A percentile compares a stretch with the other conserved stretches of the same genome.
Evolutionary conservation across 2,888 invertebrate species (phyloP).

Genomic region (Drosophila paramelanica): DNA sequence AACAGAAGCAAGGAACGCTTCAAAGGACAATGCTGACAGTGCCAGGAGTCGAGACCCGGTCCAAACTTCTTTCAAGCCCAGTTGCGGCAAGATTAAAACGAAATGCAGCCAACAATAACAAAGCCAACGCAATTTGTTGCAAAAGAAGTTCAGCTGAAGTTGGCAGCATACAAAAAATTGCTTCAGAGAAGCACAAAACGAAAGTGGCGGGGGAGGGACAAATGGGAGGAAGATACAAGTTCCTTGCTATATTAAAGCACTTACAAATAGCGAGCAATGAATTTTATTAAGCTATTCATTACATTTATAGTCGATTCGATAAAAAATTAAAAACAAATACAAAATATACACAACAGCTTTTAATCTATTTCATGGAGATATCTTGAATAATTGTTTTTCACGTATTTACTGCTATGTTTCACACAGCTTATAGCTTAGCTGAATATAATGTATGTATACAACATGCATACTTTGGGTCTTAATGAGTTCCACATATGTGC

Average conservation of each 20-base stretch:
- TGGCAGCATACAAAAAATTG: constrained; percentile 47
- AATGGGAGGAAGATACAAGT: background rate
- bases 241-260: constrained; percentile 19
- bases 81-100: constrained; percentile 61
- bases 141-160: constrained; percentile 63
- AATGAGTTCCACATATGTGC: too few species aligned
- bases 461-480: too few species aligned
- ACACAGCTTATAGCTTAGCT: too few species aligned
- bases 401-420: too few species aligned
- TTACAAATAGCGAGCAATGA: constrained; percentile 13
- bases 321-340: background rate
- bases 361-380: background rate
- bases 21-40: constrained; percentile 51
- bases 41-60: constrained; percentile 20
- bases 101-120: constrained; percentile 64
- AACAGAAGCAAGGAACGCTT: constrained; percentile 26
- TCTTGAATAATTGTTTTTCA: too few species aligned
- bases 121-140: constrained; percentile 72
- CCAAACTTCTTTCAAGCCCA: constrained; percentile 9
- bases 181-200: constrained; percentile 1
- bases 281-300: constrained; percentile 23
- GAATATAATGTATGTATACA: too few species aligned
- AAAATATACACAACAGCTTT: background rate
- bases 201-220: too few species aligned
- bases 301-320: constrained; percentile 1